These are phyloP conservation scores for Lottia gigantea DNA, from an alignment of 2,888 invertebrate genomes.

Conservation along the genomic window DNA sequence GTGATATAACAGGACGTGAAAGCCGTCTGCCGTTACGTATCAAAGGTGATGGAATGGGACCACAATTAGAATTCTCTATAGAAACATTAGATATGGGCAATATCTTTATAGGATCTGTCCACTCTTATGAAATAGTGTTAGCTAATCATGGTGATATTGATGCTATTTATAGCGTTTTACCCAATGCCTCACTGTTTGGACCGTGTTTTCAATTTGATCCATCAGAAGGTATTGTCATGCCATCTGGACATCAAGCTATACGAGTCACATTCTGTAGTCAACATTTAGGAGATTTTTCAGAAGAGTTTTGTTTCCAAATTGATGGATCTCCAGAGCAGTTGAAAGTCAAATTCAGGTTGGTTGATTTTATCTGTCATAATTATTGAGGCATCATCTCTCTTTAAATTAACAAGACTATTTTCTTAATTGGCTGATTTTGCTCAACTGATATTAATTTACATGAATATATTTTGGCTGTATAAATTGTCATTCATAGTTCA, in stretches of 20 bases:
- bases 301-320: slow-evolving; percentile 64
- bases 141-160: slow-evolving; percentile 69
- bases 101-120: slow-evolving; percentile 67
- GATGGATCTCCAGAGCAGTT: slow-evolving; percentile 63
- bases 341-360: slow-evolving; percentile 60
- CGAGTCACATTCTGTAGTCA: slow-evolving; percentile 63
- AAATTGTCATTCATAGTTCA: background rate
- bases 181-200: slow-evolving; percentile 60
- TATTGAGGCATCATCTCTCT: too few relatives aligned
- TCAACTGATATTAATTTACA: too few relatives aligned
- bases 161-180: slow-evolving; percentile 64
- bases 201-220: slow-evolving; percentile 66
- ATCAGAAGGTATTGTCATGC: slow-evolving; percentile 66
- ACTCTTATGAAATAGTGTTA: slow-evolving; percentile 67
- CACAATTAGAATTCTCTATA: slow-evolving; percentile 65
- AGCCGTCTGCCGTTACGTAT: slow-evolving; percentile 65
- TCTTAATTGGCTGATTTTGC: too few relatives aligned
- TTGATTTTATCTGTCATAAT: slow-evolving; percentile 11
- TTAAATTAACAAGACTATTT: too few relatives aligned
- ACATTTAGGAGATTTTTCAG: slow-evolving; percentile 66
- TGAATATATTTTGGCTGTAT: too few relatives aligned
- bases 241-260: slow-evolving; percentile 67
- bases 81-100: slow-evolving; percentile 67
- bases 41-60: slow-evolving; percentile 67
- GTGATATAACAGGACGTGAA: slow-evolving; percentile 68